A percentile compares a stretch with the other conserved stretches of the same genome.
Evolutionary conservation across 2,113 vertebrate species (phyloP).

Genomic region (Petrocephalus zakoni): DNA sequence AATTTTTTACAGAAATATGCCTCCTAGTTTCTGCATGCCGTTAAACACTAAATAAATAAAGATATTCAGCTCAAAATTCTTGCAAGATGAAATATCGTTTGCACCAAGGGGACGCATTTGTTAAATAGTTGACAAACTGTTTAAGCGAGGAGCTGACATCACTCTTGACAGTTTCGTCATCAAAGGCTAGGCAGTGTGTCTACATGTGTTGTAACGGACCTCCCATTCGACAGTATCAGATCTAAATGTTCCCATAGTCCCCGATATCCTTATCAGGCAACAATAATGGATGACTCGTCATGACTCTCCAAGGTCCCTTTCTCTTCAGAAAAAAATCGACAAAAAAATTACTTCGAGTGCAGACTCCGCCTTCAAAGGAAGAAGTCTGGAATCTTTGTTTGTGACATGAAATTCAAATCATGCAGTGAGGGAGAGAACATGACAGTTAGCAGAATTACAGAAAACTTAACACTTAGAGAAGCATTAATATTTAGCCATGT

Average conservation of each 20-base stretch:
- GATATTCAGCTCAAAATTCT: not conserved
- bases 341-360: not conserved
- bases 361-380: not conserved
- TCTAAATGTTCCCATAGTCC: conserved; percentile 72
- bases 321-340: conserved; percentile 24
- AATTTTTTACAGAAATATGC: not conserved
- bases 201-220: conserved; percentile 78
- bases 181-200: conserved; percentile 83
- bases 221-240: conserved; percentile 74
- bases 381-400: not conserved
- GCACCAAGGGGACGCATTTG: conserved; percentile 79
- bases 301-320: conserved; percentile 57
- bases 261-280: conserved; percentile 84
- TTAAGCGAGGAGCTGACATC: conserved; percentile 67
- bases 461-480: not conserved
- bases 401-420: not conserved
- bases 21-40: not conserved
- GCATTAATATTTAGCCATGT: not conserved
- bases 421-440: not conserved
- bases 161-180: conserved; percentile 77
- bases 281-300: conserved; percentile 70
- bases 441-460: not conserved
- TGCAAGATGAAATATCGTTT: not conserved
- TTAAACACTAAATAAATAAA: not conserved
- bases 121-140: conserved; percentile 85